These are phyloP conservation scores for Caenorhabditis sp. DNA, from an alignment of 2,888 invertebrate species.

Conservation along the genomic window DNA sequence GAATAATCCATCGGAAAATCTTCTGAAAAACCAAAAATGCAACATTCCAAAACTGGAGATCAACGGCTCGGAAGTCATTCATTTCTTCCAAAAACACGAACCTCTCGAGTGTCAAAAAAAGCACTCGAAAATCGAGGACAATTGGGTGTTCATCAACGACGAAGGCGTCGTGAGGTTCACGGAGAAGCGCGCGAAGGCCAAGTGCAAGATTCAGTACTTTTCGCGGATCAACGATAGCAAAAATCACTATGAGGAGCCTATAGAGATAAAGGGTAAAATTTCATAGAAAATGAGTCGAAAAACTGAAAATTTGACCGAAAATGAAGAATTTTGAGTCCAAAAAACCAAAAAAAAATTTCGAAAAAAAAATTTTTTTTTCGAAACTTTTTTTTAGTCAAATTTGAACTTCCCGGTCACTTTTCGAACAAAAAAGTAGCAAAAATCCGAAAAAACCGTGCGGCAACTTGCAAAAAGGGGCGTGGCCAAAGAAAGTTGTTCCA, in stretches of 20 bases:
- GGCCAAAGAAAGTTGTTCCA: too few species aligned
- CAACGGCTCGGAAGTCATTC: conserved; percentile 77
- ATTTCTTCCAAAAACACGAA: conserved; percentile 73
- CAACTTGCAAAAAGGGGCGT: too few species aligned
- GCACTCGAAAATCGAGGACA: conserved; percentile 59
- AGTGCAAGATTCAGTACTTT: conserved; percentile 65
- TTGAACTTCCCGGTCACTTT: neutral
- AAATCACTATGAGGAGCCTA: conserved; percentile 49
- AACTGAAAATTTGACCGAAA: too few species aligned
- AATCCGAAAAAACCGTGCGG: too few species aligned
- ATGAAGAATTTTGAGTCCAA: neutral
- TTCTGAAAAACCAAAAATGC: conserved; percentile 69
- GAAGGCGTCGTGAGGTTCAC: conserved; percentile 73
- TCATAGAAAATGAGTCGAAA: neutral
- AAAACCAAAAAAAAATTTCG: neutral
- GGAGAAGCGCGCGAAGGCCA: conserved; percentile 64
- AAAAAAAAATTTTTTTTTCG: neutral
- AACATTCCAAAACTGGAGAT: conserved; percentile 80
- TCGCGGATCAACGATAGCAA: conserved; percentile 65
- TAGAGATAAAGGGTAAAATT: conserved; percentile 45
- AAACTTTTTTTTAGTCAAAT: conserved; percentile 4
- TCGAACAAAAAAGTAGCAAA: neutral
- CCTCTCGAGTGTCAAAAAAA: conserved; percentile 72
- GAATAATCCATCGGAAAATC: conserved; percentile 1
- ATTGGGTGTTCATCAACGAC: conserved; percentile 78